Conservation (phyloP, 2,888 invertebrate species). For the Tenodera sinensis region DNA sequence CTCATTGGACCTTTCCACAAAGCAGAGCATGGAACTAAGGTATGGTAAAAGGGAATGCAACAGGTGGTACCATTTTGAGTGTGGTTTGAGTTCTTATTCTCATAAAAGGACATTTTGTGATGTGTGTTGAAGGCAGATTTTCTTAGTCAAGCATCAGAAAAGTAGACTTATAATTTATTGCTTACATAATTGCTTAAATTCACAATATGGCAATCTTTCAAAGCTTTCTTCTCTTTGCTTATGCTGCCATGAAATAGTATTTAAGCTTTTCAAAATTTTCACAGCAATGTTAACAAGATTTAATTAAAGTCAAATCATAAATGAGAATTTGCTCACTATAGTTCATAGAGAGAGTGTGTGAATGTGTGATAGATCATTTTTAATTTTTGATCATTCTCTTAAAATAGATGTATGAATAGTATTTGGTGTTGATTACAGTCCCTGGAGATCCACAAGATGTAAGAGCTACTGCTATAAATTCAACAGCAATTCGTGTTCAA, state of each 20-base stretch:
- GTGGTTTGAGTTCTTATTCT: constrained; percentile 18
- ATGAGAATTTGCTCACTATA: background rate
- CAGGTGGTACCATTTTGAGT: constrained; percentile 22
- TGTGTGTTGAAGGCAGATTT: background rate
- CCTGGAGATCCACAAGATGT: constrained; percentile 96
- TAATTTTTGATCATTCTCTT: background rate
- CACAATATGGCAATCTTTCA: background rate
- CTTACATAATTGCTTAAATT: background rate
- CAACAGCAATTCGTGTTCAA: constrained; percentile 89
- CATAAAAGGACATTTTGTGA: background rate
- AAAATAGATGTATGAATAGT: background rate
- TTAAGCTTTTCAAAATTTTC: background rate
- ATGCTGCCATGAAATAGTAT: background rate
- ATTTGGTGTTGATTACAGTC: constrained; percentile 61
- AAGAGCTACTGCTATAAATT: constrained; percentile 83
- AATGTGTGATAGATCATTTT: constrained; percentile 7
- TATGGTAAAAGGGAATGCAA: constrained; percentile 25
- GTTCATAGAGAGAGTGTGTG: constrained; percentile 1
- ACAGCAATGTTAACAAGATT: background rate
- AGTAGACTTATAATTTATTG: background rate
- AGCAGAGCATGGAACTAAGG: constrained; percentile 27
- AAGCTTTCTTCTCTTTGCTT: background rate
- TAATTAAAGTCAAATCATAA: background rate
- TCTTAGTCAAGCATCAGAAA: background rate
- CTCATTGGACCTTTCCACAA: constrained; percentile 16